Evolutionary conservation across 1,140 invertebrate species (phyloP), one percentile per base, ranked within the genome.

Genomic region (fruit fly (Drosophila melanogaster)): DNA sequence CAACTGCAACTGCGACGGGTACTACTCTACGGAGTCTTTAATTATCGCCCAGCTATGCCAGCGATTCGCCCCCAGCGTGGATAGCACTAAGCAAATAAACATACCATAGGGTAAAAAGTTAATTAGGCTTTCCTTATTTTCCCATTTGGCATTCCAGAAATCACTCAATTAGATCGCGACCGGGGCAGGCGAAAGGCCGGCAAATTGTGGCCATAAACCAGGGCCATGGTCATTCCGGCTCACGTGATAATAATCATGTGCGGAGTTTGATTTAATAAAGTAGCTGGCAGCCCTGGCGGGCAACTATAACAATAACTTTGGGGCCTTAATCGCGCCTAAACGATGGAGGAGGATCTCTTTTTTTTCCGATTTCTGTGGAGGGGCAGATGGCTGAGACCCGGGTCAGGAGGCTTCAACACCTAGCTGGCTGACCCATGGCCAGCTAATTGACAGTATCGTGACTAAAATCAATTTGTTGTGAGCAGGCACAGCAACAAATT

Each of bases 391-490:
- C 46, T 46, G 41, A 49, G 24, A 72, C 40, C 47, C 11, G 33
- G 81, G 77, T 85, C 81, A 86, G 62, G 60, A 62, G 72, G 73
- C 84, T 77, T 87, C 84, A 87, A 89, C 84, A 89, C 84, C 85
- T 89, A 43, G 61, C 66, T 57, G 64, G 46, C 84, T 89, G 84
- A 89, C 84, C 84, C 84, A 78, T 89, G 84, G 85, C 73, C 87
- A 70, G 79, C 84, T 89, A 89, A 89, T 89, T 89, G 84, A 89
- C 84, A 89, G 84, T 89, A 89, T 89, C 84, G 84, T 89, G 84
- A 89, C 84, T 89, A 89, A 89, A 89, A 89, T 89, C 84, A 89
- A 89, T 89, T 89, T 89, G 84, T 89, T 89, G 79, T 89, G 75
- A 89, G 80, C 84, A 70, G 77, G 72, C 69, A 84, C 72, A 78